A percentile compares a stretch with the other conserved stretches of the same genome.
Conservation (phyloP, 2,113 vertebrate genomes). For the Pelmatolapia mariae region DNA sequence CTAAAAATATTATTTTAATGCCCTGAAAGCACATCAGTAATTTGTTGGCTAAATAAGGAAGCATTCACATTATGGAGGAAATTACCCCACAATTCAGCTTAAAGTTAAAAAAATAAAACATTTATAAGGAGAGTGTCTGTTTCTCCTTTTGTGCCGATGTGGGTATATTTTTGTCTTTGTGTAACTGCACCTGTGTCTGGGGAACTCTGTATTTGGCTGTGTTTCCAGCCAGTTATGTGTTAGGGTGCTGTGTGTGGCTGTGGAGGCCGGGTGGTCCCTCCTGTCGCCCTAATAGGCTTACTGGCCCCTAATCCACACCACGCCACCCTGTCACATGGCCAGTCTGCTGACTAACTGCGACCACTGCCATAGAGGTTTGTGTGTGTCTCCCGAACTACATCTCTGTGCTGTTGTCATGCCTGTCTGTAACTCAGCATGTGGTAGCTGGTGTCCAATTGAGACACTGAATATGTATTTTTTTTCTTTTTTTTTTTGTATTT, state of each 20-base stretch:
- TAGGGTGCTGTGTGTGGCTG: constrained; percentile 25
- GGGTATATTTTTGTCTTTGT: background rate
- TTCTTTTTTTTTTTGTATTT: background rate
- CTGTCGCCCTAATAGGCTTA: constrained; percentile 69
- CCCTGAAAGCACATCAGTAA: background rate
- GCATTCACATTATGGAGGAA: background rate
- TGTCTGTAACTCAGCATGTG: background rate
- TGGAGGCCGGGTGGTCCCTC: constrained; percentile 66
- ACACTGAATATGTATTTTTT: background rate
- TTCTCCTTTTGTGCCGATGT: background rate
- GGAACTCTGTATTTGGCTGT: background rate
- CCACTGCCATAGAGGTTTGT: constrained; percentile 26
- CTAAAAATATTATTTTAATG: background rate
- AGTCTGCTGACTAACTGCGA: constrained; percentile 66
- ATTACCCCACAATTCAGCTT: background rate
- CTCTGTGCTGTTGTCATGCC: constrained; percentile 18
- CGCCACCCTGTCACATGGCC: constrained; percentile 62
- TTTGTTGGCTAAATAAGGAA: background rate
- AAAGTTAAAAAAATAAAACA: background rate
- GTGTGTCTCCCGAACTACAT: background rate
- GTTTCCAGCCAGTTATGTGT: background rate
- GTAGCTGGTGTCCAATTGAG: background rate
- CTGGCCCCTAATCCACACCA: constrained; percentile 65
- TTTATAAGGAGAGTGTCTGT: background rate
- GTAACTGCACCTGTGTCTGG: background rate